These are phyloP conservation scores for Bellardia bayeri DNA, from an alignment of 2,888 invertebrate genomes.

Conservation along the genomic window DNA sequence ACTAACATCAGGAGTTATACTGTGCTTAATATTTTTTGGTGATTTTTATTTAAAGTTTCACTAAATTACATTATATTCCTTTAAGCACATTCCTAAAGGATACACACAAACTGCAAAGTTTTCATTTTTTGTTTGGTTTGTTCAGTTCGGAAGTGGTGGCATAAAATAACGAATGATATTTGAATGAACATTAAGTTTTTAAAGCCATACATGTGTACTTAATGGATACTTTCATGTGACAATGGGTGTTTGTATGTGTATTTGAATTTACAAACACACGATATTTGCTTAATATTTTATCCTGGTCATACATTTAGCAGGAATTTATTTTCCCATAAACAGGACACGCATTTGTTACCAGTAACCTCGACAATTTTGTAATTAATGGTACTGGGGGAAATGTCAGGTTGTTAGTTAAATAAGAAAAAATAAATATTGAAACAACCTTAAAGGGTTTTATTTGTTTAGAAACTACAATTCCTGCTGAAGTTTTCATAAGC, in stretches of 20 bases:
- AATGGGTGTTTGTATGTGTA: not conserved
- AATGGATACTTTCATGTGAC: slow-evolving; percentile 52
- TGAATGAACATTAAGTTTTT: slow-evolving; percentile 56
- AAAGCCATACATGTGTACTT: slow-evolving; percentile 61
- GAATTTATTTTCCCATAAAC: not conserved
- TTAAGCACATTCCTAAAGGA: too few relatives aligned
- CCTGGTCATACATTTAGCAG: slow-evolving; percentile 14
- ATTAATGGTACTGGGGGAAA: not conserved
- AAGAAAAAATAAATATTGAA: not conserved
- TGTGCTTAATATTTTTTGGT: too few relatives aligned
- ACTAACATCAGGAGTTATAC: too few relatives aligned
- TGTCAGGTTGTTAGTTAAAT: not conserved
- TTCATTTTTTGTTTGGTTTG: slow-evolving; percentile 20
- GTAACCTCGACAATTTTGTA: not conserved
- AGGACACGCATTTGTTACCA: not conserved
- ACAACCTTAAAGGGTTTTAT: too few relatives aligned
- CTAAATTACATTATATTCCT: too few relatives aligned
- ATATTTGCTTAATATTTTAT: not conserved
- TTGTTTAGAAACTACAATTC: too few relatives aligned
- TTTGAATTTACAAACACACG: too few relatives aligned
- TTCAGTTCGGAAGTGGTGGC: slow-evolving; percentile 28
- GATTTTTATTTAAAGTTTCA: too few relatives aligned
- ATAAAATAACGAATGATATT: slow-evolving; percentile 57
- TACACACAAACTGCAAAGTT: not conserved
- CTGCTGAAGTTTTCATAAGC: too few relatives aligned